phyloP scores from a whole-genome alignment of 2,113 vertebrate species.

The Anarrhichthys ocellatus region DNA sequence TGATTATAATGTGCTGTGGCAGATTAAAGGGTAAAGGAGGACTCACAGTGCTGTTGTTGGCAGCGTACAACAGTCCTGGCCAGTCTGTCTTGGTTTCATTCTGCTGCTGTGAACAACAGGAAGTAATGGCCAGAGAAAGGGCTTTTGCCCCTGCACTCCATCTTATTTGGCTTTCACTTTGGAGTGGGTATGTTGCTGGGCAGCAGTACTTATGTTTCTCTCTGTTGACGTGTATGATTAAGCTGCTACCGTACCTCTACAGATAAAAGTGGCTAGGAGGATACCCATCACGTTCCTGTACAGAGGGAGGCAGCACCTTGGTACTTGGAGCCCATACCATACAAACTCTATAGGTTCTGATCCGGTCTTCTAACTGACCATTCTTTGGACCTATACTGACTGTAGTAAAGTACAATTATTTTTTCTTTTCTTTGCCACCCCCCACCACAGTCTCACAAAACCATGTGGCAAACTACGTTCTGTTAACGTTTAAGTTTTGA shows the following conservation, averaged over 20 bases:
- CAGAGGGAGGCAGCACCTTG: not conserved
- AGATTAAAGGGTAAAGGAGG: slow-evolving; percentile 14
- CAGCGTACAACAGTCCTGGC: not conserved
- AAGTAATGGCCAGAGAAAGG: slow-evolving; percentile 61
- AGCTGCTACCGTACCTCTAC: slow-evolving; percentile 29
- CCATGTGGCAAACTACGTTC: not conserved
- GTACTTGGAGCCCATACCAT: not conserved
- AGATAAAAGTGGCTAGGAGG: slow-evolving; percentile 34
- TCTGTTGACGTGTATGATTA: slow-evolving; percentile 54
- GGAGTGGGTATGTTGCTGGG: slow-evolving; percentile 46
- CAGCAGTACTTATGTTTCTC: slow-evolving; percentile 40
- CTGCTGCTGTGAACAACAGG: slow-evolving; percentile 43
- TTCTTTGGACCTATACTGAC: not conserved
- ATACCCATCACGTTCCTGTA: slow-evolving; percentile 39
- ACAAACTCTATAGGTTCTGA: not conserved
- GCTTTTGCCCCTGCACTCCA: slow-evolving; percentile 19
- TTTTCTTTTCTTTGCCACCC: not conserved
- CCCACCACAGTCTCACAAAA: not conserved
- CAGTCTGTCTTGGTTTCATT: slow-evolving; percentile 52
- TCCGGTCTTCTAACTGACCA: not conserved
- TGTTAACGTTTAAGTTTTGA: not conserved
- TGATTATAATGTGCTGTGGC: slow-evolving; percentile 5
- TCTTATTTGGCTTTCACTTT: slow-evolving; percentile 52
- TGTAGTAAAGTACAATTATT: not conserved
- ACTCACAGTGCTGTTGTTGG: slow-evolving; percentile 24